phyloP scores from a whole-genome alignment of 2,113 vertebrate species.

The Acanthisitta chloris region DNA sequence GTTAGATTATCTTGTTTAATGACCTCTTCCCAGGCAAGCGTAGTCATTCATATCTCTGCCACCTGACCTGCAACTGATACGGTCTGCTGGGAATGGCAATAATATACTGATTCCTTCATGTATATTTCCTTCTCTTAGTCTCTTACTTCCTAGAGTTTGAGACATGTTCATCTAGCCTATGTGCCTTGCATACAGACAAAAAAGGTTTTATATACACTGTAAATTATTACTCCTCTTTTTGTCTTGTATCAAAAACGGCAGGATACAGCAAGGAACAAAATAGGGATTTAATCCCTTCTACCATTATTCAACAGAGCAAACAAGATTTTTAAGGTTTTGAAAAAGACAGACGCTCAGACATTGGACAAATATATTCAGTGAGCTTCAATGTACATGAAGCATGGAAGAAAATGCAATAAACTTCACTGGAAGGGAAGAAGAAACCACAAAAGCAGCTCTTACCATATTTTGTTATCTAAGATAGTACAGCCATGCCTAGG shows the following conservation, averaged over 20 bases:
- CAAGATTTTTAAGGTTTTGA: not conserved
- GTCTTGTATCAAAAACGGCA: accelerated
- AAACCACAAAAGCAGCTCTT: not conserved
- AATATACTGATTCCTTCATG: not conserved
- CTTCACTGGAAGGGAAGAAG: not conserved
- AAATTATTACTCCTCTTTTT: not conserved
- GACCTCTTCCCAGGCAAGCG: not conserved
- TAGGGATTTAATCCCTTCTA: not conserved
- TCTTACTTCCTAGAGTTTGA: not conserved
- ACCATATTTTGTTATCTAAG: not conserved
- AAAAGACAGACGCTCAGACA: not conserved
- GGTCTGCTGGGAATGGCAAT: not conserved
- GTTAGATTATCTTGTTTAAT: not conserved
- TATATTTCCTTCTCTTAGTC: not conserved
- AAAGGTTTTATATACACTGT: not conserved
- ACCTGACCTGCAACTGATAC: not conserved
- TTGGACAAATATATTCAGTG: not conserved
- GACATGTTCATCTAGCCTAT: not conserved
- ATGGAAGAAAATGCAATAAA: not conserved
- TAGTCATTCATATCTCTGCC: not conserved
- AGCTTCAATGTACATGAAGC: not conserved
- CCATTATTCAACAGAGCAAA: not conserved
- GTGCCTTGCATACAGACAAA: not conserved
- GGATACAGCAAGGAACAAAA: not conserved
- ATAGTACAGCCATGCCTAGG: not conserved